Base-by-base conservation (phyloP, 2,797 vertebrate species). In the Emys orbicularis region DNA sequence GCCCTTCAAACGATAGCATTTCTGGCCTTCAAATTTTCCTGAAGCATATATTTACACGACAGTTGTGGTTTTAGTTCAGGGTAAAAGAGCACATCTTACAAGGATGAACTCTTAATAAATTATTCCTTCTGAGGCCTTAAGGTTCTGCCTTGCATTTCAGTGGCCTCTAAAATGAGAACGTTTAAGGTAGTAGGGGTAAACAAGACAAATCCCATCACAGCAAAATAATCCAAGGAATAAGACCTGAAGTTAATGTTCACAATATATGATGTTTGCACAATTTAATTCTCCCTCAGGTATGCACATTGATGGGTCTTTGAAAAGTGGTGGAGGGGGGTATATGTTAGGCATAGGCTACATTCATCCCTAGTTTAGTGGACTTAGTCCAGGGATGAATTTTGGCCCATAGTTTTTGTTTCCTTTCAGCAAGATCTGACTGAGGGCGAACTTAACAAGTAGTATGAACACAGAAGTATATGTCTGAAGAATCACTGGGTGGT, bases 21-120 rank as follows among this genome's bases (percentile, higher is more conserved):
- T 89, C 47, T 80, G 61, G 68, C 4, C 74, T 89, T 96, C 83
- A 90, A 53, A 54, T 95, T 96, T 97, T 97, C 57, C 74, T 31
- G 13, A 79, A 82, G 19, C 65, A 81, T 92, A 37, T 93, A 91
- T 94, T 97, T 97, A 89, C 54, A 92, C 74, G 94, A 57, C 86
- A 94, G 89, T 61, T 96, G 83, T 86, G 76, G 31, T 74, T 96
- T 97, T 94, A 90, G n/a, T 72, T 44, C 82, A 86, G 56, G 90
- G 89, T 95, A 53, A 97, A 96, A 96, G 94, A 65, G 90, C 54
- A 23, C 76, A 68, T 92, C 56, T 92, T 88, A 79, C 5, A 1
- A 57, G 53, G n/a, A 79, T 29, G 37, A 94, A 74, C 47, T 84
- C 59, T 91, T 91, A 90, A 90, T 81, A 89, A 94, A 90, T 92